Conservation (phyloP, 2,113 vertebrate species). For the Gracilinanus agilis region DNA sequence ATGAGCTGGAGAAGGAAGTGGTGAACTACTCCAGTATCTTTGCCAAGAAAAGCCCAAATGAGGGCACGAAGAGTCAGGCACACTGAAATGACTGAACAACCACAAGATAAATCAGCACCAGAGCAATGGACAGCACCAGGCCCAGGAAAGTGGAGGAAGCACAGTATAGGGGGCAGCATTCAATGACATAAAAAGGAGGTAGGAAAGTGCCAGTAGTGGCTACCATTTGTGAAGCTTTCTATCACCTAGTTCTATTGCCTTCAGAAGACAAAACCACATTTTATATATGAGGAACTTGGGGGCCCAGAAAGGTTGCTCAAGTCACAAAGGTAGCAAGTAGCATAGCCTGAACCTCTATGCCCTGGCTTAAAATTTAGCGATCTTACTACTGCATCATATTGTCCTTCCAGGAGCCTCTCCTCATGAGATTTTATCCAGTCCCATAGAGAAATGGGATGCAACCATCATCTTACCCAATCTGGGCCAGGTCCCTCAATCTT, state of each 20-base stretch:
- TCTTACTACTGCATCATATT: too few relatives aligned
- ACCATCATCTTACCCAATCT: too few relatives aligned
- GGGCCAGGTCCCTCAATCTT: too few relatives aligned
- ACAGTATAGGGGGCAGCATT: neutral
- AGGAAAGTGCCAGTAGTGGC: neutral
- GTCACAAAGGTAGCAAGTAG: neutral
- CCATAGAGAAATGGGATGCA: too few relatives aligned
- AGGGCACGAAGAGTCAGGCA: too few relatives aligned
- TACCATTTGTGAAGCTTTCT: neutral
- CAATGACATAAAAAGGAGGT: neutral
- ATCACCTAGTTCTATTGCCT: neutral
- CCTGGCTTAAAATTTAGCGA: too few relatives aligned
- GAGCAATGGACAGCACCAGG: neutral
- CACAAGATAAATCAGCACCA: neutral
- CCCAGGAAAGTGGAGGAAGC: neutral
- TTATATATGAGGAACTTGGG: neutral
- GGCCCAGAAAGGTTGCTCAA: neutral
- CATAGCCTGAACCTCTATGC: too few relatives aligned
- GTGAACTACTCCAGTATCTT: too few relatives aligned
- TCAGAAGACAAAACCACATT: neutral
- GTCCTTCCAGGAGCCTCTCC: neutral
- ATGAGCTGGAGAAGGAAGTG: too few relatives aligned
- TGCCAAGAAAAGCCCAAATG: too few relatives aligned
- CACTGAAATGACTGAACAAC: neutral
- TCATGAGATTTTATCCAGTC: too few relatives aligned